Conservation (phyloP, 2,888 invertebrate genomes). For the Meiosimyza decipiens region DNA sequence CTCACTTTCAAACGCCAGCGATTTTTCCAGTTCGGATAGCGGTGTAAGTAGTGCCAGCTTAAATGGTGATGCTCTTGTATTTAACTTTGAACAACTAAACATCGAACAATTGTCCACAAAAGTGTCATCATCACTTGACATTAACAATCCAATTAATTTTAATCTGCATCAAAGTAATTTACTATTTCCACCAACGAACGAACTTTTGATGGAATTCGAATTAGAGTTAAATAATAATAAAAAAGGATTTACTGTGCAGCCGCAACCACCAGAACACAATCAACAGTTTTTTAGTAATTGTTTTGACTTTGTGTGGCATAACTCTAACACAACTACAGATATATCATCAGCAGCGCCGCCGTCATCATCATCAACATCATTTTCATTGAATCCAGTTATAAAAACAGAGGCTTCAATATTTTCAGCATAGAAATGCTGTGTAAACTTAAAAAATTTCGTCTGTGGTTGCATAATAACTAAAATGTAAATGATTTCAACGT, state of each 20-base stretch:
- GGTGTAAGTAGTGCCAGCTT: conserved; percentile 57
- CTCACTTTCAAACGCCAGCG: conserved; percentile 39
- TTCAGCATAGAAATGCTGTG: too few relatives aligned
- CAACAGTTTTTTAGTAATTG: conserved; percentile 65
- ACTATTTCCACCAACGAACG: conserved; percentile 52
- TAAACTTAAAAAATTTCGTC: too few relatives aligned
- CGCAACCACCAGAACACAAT: conserved; percentile 46
- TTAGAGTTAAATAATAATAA: conserved; percentile 57
- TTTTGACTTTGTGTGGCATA: conserved; percentile 67
- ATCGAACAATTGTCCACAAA: conserved; percentile 45
- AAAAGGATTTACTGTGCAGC: conserved; percentile 20
- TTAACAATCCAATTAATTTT: conserved; percentile 39
- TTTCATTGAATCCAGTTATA: too few relatives aligned
- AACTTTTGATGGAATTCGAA: conserved; percentile 45
- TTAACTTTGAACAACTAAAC: conserved; percentile 64
- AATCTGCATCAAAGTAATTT: conserved; percentile 45
- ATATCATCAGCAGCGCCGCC: not conserved
- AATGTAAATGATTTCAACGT: too few relatives aligned
- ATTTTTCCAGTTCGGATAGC: conserved; percentile 54
- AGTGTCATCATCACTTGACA: conserved; percentile 26
- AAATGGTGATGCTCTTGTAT: conserved; percentile 61
- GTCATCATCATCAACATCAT: not conserved
- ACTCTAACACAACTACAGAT: conserved; percentile 34
- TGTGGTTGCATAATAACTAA: too few relatives aligned
- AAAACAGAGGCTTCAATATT: too few relatives aligned